Base-by-base conservation (phyloP, 2,888 invertebrate genomes). In the Camptogramma bilineatum region DNA sequence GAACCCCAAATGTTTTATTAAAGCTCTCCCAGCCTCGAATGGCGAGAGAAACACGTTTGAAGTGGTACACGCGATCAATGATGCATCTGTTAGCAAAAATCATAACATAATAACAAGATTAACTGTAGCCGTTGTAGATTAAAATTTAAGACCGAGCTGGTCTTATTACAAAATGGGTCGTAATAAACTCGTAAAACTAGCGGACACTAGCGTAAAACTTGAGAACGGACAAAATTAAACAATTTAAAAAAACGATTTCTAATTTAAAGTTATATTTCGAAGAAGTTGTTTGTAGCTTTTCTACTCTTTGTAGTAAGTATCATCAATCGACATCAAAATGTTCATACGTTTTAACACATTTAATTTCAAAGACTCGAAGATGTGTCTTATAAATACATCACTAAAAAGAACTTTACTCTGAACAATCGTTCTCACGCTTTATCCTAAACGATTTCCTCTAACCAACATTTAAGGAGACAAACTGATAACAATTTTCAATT, bases 1-100 rank as follows among this genome's bases (percentile, higher is more conserved):
- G 82, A 81, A 81, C 87, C 88, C 89, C 84, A 87, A 90, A 86
- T 88, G 85, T 88, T 89, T 88, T 87, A 88, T 87, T 88, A 86
- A 88, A 89, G 79, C 81, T 83, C 82, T 78, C 84, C 79, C 78
- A 74, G 77, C 70, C 75, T 69, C 69, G 68, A 75, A 72, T 78
- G 75, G 84, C 82, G n/a, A n/a, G n/a, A n/a, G n/a, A n/a, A 82
- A 75, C 83, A 77, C 80, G 79, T 76, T 74, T 82, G 68, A 78
- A 83, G 81, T 82, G 78, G 73, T 64, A 68, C 71, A 68, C 70
- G 71, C 67, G 72, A 64, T 72, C 69, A 70, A 67, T 67, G 47
- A 65, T 68, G 65, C 71, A 72, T 66, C 68, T 70, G 68, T 63
- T 56, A 67, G 62, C 51, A 57, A 64, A 68, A 71, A 72, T 68